Conservation (phyloP, 2,797 vertebrate genomes). For the Sus cebifrons region DNA sequence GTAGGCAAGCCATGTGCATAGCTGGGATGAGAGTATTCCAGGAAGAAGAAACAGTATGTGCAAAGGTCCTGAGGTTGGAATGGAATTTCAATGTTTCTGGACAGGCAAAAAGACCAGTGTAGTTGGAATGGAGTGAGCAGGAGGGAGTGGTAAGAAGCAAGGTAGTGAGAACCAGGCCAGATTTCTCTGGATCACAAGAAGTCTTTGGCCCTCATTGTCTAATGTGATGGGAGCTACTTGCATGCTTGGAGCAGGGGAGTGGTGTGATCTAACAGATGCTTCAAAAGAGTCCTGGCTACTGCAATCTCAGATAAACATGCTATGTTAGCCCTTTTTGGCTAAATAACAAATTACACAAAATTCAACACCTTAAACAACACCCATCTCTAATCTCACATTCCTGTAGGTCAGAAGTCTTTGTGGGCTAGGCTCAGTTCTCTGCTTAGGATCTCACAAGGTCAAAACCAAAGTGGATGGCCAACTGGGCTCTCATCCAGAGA, state of each 20-base stretch:
- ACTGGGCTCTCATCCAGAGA: background rate
- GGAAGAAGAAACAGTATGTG: background rate
- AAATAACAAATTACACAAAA: background rate
- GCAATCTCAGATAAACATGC: background rate
- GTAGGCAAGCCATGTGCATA: rapidly evolving
- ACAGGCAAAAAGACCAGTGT: background rate
- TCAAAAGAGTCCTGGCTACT: background rate
- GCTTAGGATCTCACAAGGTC: background rate
- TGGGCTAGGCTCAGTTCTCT: background rate
- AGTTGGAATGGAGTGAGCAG: background rate
- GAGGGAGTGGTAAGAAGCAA: background rate
- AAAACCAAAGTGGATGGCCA: background rate
- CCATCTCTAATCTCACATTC: background rate
- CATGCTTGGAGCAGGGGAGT: background rate
- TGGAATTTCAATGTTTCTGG: background rate
- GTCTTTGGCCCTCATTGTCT: background rate
- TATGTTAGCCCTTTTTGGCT: background rate
- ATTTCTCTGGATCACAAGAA: background rate
- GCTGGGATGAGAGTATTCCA: background rate
- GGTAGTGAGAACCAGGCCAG: background rate
- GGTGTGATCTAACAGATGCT: rapidly evolving
- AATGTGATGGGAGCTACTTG: background rate
- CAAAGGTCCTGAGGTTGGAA: constrained; percentile 10
- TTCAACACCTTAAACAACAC: background rate
- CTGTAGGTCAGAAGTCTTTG: background rate